Percentiles rank a stretch among this genome's conserved stretches.
Conservation (phyloP, 2,888 invertebrate species). For the Cerceris rybyensis region DNA sequence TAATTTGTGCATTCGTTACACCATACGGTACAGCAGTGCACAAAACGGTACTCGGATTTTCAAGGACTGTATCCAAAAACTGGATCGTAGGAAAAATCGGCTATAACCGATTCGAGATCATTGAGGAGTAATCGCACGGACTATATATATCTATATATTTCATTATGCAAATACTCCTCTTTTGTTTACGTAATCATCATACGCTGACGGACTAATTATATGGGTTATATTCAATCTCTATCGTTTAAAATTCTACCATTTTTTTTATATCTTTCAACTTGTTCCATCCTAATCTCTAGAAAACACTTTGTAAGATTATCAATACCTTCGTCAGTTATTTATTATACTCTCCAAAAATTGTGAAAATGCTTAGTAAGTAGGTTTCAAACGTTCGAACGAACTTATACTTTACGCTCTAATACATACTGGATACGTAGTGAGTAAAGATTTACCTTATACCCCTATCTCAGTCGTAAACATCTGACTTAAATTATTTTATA, state of each 20-base stretch:
- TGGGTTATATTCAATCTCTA: slow-evolving; percentile 71
- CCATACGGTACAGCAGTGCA: slow-evolving; percentile 25
- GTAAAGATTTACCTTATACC: slow-evolving; percentile 40
- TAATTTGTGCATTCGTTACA: slow-evolving; percentile 41
- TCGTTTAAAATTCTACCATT: slow-evolving; percentile 64
- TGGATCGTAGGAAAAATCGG: slow-evolving; percentile 56
- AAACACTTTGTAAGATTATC: slow-evolving; percentile 44
- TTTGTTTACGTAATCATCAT: slow-evolving; percentile 62
- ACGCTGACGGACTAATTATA: slow-evolving; percentile 72
- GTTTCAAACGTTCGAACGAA: slow-evolving; percentile 49
- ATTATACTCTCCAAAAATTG: slow-evolving; percentile 54
- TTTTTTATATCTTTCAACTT: slow-evolving; percentile 59
- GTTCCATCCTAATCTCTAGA: slow-evolving; percentile 61
- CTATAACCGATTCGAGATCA: slow-evolving; percentile 63
- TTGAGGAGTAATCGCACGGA: slow-evolving; percentile 47
- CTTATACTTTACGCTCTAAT: slow-evolving; percentile 38
- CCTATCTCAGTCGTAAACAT: slow-evolving; percentile 44
- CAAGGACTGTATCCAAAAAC: slow-evolving; percentile 36
- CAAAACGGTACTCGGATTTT: slow-evolving; percentile 32
- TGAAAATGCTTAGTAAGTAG: slow-evolving; percentile 54
- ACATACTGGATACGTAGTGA: slow-evolving; percentile 49
- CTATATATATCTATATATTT: neutral
- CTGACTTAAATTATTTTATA: slow-evolving; percentile 36
- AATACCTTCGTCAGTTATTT: slow-evolving; percentile 43
- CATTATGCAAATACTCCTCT: slow-evolving; percentile 39